Conservation (phyloP, 2,797 vertebrate species). For the Muscicapa striata region DNA sequence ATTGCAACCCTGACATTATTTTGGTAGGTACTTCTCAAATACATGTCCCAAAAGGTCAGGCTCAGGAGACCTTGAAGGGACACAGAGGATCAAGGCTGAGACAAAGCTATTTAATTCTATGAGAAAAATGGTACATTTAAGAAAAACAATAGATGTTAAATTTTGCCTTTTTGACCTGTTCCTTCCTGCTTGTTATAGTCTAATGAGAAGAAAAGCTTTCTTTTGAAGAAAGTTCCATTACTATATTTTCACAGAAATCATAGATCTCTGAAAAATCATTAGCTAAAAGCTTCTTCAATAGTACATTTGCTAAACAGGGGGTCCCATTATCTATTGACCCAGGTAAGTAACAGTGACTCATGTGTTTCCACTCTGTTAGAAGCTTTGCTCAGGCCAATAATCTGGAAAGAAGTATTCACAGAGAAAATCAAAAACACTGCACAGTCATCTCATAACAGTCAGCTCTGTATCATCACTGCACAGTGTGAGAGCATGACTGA, state of each 20-base stretch:
- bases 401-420: neutral
- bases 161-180: neutral
- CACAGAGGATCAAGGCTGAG: neutral
- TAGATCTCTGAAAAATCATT: neutral
- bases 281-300: neutral
- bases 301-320: neutral
- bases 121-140: neutral
- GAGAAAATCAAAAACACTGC: conserved; percentile 23
- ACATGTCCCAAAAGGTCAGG: neutral
- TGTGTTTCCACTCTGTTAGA: neutral
- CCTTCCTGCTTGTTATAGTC: neutral
- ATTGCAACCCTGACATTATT: neutral
- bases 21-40: neutral
- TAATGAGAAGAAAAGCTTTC: neutral
- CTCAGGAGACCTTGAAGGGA: neutral
- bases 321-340: neutral
- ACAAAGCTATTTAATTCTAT: neutral
- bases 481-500: neutral
- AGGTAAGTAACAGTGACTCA: conserved; percentile 5
- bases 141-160: neutral
- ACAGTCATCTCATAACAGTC: neutral
- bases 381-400: neutral
- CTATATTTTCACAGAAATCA: neutral
- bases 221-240: neutral
- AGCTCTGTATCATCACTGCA: neutral